Percentiles rank a stretch among this genome's conserved stretches.
Conservation (phyloP, 2,113 vertebrate genomes). For the Gracilinanus agilis region DNA sequence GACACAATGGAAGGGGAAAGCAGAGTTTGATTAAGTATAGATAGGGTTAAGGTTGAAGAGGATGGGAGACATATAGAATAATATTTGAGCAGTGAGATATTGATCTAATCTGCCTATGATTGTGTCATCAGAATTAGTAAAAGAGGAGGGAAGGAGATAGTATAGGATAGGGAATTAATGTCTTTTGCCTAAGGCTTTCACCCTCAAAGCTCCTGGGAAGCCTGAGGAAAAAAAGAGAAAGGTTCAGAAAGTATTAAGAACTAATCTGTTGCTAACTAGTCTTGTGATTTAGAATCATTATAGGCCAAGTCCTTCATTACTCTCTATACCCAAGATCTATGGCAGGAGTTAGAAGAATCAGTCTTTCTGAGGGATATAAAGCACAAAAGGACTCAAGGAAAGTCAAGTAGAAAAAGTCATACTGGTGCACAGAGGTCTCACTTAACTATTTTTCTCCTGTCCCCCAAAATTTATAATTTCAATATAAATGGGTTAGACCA, state of each 20-base stretch:
- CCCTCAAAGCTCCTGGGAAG: not conserved
- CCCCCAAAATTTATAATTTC: not conserved
- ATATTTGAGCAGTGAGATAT: no score
- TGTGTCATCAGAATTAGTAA: not conserved
- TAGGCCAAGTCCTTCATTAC: not conserved
- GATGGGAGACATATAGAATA: not conserved
- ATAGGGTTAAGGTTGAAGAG: not conserved
- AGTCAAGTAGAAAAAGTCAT: not conserved
- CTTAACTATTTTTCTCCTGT: not conserved
- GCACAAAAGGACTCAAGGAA: not conserved
- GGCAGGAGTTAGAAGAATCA: not conserved
- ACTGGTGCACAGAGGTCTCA: not conserved
- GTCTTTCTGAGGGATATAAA: not conserved
- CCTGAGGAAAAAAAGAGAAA: not conserved
- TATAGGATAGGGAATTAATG: not conserved
- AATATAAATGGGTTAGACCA: not conserved
- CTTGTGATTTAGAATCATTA: not conserved
- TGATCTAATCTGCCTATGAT: not conserved
- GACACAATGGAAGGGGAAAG: not conserved
- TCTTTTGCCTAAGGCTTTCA: not conserved
- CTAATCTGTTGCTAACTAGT: not conserved
- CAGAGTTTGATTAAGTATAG: not conserved
- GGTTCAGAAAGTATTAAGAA: not conserved
- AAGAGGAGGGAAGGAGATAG: not conserved
- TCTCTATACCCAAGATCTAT: not conserved